These are phyloP conservation scores for Apamea sordens DNA, from an alignment of 2,888 invertebrate genomes.

Conservation along the genomic window DNA sequence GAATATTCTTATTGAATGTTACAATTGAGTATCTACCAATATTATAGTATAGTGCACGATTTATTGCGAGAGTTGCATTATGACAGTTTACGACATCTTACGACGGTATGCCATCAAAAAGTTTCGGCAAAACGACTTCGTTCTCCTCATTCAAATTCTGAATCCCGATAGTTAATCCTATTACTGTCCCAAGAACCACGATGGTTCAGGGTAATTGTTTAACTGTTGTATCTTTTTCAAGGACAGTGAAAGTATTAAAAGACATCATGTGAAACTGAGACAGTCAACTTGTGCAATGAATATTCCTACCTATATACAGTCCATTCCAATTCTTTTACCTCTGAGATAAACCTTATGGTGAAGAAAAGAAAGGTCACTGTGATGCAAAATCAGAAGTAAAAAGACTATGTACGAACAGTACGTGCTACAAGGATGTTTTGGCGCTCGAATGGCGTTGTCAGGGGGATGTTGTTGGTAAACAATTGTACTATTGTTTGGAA, in stretches of 20 bases:
- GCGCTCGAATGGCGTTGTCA: neutral
- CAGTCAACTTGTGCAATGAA: constrained; percentile 7
- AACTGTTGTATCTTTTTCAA: neutral
- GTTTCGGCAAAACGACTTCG: neutral
- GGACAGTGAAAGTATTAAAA: neutral
- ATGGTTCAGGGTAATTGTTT: neutral
- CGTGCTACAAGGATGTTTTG: neutral
- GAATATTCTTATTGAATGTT: constrained; percentile 46
- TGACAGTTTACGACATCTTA: neutral
- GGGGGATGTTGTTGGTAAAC: neutral
- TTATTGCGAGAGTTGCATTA: constrained; percentile 11
- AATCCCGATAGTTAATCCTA: neutral
- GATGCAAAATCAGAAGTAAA: neutral
- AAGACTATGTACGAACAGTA: neutral
- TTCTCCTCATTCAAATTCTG: neutral
- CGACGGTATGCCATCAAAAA: neutral
- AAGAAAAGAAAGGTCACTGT: neutral
- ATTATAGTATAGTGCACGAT: constrained; percentile 5
- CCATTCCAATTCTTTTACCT: neutral
- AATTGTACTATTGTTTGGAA: neutral
- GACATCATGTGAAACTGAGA: neutral
- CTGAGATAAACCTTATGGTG: neutral
- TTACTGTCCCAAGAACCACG: too few relatives aligned
- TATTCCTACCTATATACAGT: rapidly evolving
- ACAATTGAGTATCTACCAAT: constrained; percentile 51